Base-by-base conservation (phyloP, 2,113 vertebrate genomes). In the Lethenteron camtschaticum region DNA sequence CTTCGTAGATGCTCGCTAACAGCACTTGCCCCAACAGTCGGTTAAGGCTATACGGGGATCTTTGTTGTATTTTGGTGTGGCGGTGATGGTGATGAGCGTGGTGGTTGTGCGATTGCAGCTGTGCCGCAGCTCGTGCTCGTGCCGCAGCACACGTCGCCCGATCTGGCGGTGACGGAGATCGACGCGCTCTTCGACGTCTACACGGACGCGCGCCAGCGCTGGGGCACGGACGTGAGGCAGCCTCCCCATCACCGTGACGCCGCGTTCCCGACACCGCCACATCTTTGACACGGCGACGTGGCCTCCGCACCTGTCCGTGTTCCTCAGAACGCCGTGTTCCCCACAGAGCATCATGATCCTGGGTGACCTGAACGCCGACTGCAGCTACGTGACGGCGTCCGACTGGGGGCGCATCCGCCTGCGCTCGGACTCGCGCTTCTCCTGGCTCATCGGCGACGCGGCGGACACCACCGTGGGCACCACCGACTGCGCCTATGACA, bases 281-380 rank as follows among this genome's bases (percentile, higher is more conserved):
- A 57, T 57, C 13, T 20, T 7, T 2, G 4, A 56, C 16, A 58
- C n/a, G 10, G 16, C 10, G 14, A n/a, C 55, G 68, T 2, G 10
- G 10, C n/a, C 20, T 1, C 8, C n/a, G 9, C 41, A 55, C 10
- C 16, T n/a, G 11, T 20, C 24, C 56, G 18, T 12, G 16, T 16
- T 10, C 14, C 12, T 14, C 24, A 2, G 10, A 57, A 12, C 12
- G 2, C 10, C 55, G 2, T 41, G 10, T 9, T n/a, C 56, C 13
- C 72, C 3, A 1, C 79, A 96, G 91, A 81, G 86, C 76, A 81
- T 95, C 9, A 71, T 95, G 56, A 84, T 96, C 70, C 78, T 96
- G 72, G 91, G 91, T 0, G 89, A 96, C 79, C 90, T 95, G 78
- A 96, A 95, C 0, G 76, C 87, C 0, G 88, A 83, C 71, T 91